Evolutionary conservation across 2,888 invertebrate genomes (phyloP), one percentile per base, ranked within the genome.

Genomic region (Agrochola circellaris): DNA sequence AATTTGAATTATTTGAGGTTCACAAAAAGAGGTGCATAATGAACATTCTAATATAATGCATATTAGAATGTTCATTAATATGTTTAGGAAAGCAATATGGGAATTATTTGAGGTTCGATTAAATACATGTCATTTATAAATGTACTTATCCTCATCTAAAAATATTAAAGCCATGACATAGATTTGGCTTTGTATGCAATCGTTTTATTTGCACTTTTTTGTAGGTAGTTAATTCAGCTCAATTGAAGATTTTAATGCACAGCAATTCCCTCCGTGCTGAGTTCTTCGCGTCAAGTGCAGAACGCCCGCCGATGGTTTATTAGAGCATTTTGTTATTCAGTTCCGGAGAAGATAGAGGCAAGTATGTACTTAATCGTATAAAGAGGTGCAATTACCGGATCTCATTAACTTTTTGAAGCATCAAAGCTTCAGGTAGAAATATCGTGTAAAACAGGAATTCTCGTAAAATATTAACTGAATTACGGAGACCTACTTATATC

Each of bases 371-470:
- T 48, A 62, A 73, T 45, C 26, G 1, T 45, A 23, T 15, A 34
- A 23, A 61, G 15, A 23, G 3, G 7, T 54, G 17, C 56, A 58
- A 48, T 48, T 30, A 58, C 54, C 20, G 17, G 9, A 73, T 34
- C n/a, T 3, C 26, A 51, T 42, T 11, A 23, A n/a, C 11, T 2
- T 30, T 75, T 58, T 58, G 23, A 38, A 26, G 9, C 17, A 9
- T 34, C n/a, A n/a, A n/a, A 26, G 42, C n/a, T 45, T 2, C 45
- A 71, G 9, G n/a, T 17, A 34, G 15, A n/a, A 42, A 51, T 45
- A 65, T 70, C 78, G n/a, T 78, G 70, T n/a, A 13, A 51, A 64
- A 51, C n/a, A 69, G 1, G 42, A 51, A 71, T 65, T 51, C 51
- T 60, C 79, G 8, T 70, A 20, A 65, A 69, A 62, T 30, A 45